Evolutionary conservation across 1,140 invertebrate species (phyloP), one percentile per base, ranked within the genome.

Genomic region (Drosophila pallidifrons): DNA sequence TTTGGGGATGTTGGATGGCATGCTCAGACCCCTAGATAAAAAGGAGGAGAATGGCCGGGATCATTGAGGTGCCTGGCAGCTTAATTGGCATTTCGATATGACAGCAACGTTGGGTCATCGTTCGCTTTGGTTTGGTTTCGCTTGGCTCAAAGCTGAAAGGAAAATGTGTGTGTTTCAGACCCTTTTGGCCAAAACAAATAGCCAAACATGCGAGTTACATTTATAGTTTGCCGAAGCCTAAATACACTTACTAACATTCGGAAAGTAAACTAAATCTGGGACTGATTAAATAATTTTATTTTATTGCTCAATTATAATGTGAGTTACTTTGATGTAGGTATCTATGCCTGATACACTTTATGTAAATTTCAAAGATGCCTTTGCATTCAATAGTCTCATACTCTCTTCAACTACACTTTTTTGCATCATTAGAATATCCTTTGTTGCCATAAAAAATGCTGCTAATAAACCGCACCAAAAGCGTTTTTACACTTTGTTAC

Each of bases 81-180:
- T 81, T 88, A 88, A 88, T 88, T 88, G 85, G 75, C 85, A 85
- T 89, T 89, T 75, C 75, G 81, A 85, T 75, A 88, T 88, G 85
- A 88, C 85, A 78, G 83, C 71, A 38, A 57, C 38, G 54, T 45
- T 52, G 59, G 66, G 57, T 57, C 35, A 32, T 32, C 28, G 35
- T 58, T 32, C 28, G 46, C 6, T 54, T 61, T 15, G 30, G 46
- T 16, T 35, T 41, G 43, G 46, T 41, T 52, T 20, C 16, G 46
- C 28, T 49, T 30, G 76, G 57, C 41, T 70, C 61, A 79, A 87
- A 82, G 88, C 80, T 82, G 69, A 88, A 82, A 88, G 79, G 72
- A 88, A 88, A 82, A 77, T 83, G 59, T 35, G 58, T 83, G 59
- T 35, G 58, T 65, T 54, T 5, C 51, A 41, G 69, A 66, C 68